Base-by-base conservation (phyloP, 2,888 invertebrate species). In the Bugulina stolonifera region DNA sequence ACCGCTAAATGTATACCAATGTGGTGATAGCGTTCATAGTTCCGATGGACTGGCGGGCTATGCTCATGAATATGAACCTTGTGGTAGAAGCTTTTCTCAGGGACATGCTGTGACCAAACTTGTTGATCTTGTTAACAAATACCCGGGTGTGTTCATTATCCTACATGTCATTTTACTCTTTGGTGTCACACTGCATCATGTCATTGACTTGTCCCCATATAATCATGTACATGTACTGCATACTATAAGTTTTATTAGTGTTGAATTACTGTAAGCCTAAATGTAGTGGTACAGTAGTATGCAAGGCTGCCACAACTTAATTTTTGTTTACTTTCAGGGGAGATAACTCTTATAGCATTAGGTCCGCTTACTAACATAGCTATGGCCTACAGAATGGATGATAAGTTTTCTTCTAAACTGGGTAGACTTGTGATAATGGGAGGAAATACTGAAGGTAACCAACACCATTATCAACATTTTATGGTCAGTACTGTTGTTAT, bases 41-140 rank as follows among this genome's bases (percentile, higher is more conserved):
- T 78, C 80, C 35, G 91, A 91, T 81, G 91, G 91, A 1, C 87
- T 91, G 73, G 90, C 90, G 3, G 90, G 90, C 79, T 84, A 86
- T 14, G 85, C 84, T 0, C 85, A 84, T 0, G 74, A 77, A 22
- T 74, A 80, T 54, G 82, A 85, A 0, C 82, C 86, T 71, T 80
- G 55, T 32, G 18, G 34, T 14, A 25, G 18, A 0, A 58, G 55
- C 22, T 82, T 88, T 0, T 83, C 87, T 73, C 79, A 82, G 0
- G 85, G 88, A 73, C 87, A 87, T 76, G 90, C 90, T 0, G 88
- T 89, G 0, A 80, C 84, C 5, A 88, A 88, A 18, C 84, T 91
- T 18, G 84, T 88, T 69, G 85, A 87, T 73, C 82, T 90, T 57
- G 75, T 75, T 5, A 73, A 75, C 43, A 57, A 76, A 29, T 55